These are phyloP conservation scores for Oryzias dopingdopingensis DNA, from an alignment of 2,797 vertebrate species.

Conservation along the genomic window DNA sequence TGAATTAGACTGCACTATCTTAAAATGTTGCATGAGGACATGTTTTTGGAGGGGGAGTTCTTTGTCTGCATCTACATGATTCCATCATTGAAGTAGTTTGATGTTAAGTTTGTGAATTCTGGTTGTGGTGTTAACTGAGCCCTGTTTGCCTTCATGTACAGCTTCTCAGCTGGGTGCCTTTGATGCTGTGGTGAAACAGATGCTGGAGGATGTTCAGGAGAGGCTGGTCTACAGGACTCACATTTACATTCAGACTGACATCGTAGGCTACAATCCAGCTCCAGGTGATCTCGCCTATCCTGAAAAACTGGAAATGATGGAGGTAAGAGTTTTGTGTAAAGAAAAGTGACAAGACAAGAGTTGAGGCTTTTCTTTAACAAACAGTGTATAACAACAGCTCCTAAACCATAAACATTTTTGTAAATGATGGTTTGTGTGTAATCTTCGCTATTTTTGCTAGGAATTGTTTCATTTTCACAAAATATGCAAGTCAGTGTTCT, in stretches of 20 bases:
- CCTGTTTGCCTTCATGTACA: conserved; percentile 53
- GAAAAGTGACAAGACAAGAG: background rate
- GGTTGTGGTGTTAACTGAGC: conserved; percentile 24
- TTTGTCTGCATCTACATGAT: too few relatives aligned
- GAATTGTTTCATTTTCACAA: too few relatives aligned
- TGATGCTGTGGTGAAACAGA: conserved; percentile 92
- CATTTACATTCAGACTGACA: conserved; percentile 98
- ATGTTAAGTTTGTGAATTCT: background rate
- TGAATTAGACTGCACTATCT: too few relatives aligned
- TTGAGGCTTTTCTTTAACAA: background rate
- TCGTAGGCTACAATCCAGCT: conserved; percentile 92
- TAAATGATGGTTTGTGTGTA: too few relatives aligned
- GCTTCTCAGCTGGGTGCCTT: conserved; percentile 90
- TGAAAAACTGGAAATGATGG: conserved; percentile 98
- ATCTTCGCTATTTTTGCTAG: too few relatives aligned
- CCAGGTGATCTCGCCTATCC: conserved; percentile 96
- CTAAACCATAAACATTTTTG: too few relatives aligned
- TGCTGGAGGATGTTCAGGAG: conserved; percentile 98
- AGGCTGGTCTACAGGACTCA: conserved; percentile 95
- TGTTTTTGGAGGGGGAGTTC: too few relatives aligned
- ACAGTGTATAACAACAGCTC: too few relatives aligned
- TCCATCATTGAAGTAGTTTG: too few relatives aligned
- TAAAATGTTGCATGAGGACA: too few relatives aligned
- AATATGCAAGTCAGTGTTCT: too few relatives aligned
- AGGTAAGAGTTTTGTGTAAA: conserved; percentile 71